Base-by-base conservation (phyloP, 2,888 invertebrate species). In the Prenolepis imparis region DNA sequence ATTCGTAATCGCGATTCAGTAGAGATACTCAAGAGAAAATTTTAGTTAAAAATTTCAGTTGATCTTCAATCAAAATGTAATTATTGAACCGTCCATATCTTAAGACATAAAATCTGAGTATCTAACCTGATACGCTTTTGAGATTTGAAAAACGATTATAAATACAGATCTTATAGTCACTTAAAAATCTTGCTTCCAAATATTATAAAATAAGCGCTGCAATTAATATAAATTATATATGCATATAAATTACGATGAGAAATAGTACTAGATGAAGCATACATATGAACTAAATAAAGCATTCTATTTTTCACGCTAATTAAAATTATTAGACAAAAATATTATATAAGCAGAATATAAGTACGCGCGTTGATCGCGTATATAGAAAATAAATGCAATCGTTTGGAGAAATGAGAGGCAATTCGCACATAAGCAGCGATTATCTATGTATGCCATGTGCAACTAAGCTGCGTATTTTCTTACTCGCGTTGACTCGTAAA, bases 181-280 rank as follows among this genome's bases (percentile, higher is more conserved):
- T 57, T 41, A n/a, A 12, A 68, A 52, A 1, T 77, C 15, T 44
- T 48, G 67, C 55, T 77, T 52, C 8, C 41, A 32, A 55, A 24
- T 66, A n/a, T 57, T 77, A 57, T 12, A 41, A 77, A 28, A 67
- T 57, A 77, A 77, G 68, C 55, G 12, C 11, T 28, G 28, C 39
- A 8, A 41, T 66, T 77, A 67, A 77, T 52, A 75, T 8, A 44
- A 21, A 74, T 44, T 48, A 28, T 36, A 8, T 52, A 52, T 36
- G 5, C 12, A 39, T 28, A 12, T n/a, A 67, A 67, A 57, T 57
- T 68, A 15, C 4, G 28, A 77, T 57, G 28, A n/a, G n/a, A 77
- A n/a, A 61, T 44, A 32, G 11, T 55, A 41, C 28, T 39, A 8
- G 15, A 24, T 9, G 39, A 67, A 67, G 77, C 77, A 48, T 63